These are phyloP conservation scores for Torymus texanus DNA, from an alignment of 2,888 invertebrate species.

Conservation along the genomic window DNA sequence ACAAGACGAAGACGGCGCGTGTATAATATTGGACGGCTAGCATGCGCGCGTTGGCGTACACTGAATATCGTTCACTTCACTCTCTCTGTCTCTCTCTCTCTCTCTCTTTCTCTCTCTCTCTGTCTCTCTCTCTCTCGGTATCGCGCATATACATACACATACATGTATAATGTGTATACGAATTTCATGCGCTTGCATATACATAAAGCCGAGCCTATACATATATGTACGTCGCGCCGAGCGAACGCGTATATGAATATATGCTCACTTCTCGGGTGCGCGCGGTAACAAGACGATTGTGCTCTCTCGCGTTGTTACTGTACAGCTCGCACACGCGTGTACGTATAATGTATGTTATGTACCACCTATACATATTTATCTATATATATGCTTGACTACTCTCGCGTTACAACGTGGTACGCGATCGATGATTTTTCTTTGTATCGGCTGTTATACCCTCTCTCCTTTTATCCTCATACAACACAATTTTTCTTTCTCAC, in stretches of 20 bases:
- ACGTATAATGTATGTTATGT: background rate
- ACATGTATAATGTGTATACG: slow-evolving; percentile 19
- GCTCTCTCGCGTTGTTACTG: slow-evolving; percentile 1
- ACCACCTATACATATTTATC: background rate
- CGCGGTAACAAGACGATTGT: slow-evolving; percentile 39
- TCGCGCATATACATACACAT: background rate
- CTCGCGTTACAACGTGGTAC: no score
- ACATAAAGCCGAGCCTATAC: background rate
- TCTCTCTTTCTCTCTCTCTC: no score
- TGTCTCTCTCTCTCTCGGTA: no score
- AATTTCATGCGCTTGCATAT: no score
- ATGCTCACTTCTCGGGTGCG: background rate
- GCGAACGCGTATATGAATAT: background rate
- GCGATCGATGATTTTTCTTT: slow-evolving; percentile 25
- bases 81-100: no score
- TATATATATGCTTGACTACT: no score
- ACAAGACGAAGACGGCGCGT: no score
- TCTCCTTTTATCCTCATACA: background rate
- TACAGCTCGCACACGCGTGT: background rate
- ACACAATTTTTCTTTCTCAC: no score
- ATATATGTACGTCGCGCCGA: background rate
- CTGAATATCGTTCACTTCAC: no score
- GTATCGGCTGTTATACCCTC: background rate
- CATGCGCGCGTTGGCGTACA: no score
- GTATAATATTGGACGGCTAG: no score